A percentile compares a stretch with the other conserved stretches of the same genome.
phyloP scores from a whole-genome alignment of 2,113 vertebrate species.

The Neopipo cinnamomea region DNA sequence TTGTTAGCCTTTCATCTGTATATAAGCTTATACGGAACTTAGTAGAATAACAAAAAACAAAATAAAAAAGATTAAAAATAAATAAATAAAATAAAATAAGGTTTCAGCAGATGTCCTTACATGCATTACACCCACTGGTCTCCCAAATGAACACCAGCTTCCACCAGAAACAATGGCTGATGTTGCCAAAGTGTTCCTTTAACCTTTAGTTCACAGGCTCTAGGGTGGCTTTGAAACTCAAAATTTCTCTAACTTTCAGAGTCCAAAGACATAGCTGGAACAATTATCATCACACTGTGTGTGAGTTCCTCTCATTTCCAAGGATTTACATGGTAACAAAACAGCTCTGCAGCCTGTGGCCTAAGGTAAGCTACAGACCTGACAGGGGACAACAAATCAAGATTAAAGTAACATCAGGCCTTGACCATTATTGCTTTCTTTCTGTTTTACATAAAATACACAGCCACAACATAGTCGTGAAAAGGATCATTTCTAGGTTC shows the following conservation, averaged over 20 bases:
- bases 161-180: neutral
- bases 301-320: neutral
- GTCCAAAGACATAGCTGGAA: neutral
- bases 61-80: too few species aligned
- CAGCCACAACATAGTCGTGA: neutral
- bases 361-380: neutral
- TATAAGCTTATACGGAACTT: neutral
- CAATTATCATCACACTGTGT: neutral
- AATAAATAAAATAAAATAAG: too few species aligned
- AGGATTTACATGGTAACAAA: neutral
- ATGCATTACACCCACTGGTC: neutral
- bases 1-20: neutral
- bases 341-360: neutral
- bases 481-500: neutral
- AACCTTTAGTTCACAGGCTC: neutral
- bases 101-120: neutral
- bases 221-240: neutral
- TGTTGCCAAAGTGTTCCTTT: neutral
- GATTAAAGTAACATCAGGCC: neutral
- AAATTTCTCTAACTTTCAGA: neutral
- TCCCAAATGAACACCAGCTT: neutral
- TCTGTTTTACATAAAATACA: neutral
- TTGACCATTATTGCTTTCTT: neutral
- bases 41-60: neutral
- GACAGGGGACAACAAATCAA: neutral